A percentile compares a stretch with the other conserved stretches of the same genome.
Evolutionary conservation across 2,113 vertebrate species (phyloP).

Genomic region (Centropristis striata): DNA sequence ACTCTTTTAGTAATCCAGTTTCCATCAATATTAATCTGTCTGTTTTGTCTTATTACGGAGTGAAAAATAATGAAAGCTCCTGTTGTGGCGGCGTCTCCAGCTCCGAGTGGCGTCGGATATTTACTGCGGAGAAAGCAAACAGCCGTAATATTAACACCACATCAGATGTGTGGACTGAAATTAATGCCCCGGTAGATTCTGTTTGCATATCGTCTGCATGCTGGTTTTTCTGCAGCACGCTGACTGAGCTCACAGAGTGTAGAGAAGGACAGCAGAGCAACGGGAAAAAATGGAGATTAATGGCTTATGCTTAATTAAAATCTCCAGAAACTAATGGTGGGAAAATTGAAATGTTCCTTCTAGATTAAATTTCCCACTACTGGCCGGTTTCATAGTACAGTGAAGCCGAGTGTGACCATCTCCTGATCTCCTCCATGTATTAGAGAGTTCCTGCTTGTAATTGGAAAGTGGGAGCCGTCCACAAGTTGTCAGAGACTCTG

Average conservation of each 20-base stretch:
- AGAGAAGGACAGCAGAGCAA: conserved; percentile 66
- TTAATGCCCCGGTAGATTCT: conserved; percentile 53
- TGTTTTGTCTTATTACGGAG: not conserved
- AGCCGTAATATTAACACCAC: conserved; percentile 20
- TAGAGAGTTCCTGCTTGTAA: conserved; percentile 64
- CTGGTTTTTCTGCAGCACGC: conserved; percentile 45
- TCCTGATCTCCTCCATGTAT: conserved; percentile 57
- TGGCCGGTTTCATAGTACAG: conserved; percentile 47
- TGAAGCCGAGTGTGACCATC: conserved; percentile 69
- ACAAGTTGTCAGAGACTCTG: conserved; percentile 34
- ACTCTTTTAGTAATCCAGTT: not conserved
- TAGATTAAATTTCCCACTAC: conserved; percentile 67
- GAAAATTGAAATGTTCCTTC: conserved; percentile 79
- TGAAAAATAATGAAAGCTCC: conserved; percentile 4
- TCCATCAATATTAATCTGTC: conserved; percentile 5
- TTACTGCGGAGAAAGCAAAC: conserved; percentile 23
- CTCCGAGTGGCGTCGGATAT: conserved; percentile 12
- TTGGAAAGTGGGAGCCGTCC: conserved; percentile 58
- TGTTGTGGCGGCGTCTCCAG: not conserved
- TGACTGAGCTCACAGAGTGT: conserved; percentile 35
- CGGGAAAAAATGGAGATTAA: conserved; percentile 76
- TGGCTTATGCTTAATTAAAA: conserved; percentile 81
- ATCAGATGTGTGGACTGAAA: conserved; percentile 51
- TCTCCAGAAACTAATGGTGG: conserved; percentile 74
- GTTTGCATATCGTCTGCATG: conserved; percentile 53